A percentile compares a stretch with the other conserved stretches of the same genome.
Evolutionary conservation across 2,797 vertebrate species (phyloP).

Genomic region (Mormyrops boulengeri): DNA sequence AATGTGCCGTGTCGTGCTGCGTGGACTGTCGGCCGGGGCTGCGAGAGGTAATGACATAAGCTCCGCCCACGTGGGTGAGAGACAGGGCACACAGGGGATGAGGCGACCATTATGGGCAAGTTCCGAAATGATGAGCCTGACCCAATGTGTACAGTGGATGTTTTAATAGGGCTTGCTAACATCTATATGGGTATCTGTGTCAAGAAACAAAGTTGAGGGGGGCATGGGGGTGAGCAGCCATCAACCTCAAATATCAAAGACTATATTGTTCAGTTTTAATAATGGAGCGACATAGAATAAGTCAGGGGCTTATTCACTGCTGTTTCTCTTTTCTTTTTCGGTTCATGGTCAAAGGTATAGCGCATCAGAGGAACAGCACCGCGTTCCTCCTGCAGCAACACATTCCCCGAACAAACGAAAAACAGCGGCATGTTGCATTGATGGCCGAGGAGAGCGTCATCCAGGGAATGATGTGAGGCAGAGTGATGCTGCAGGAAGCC

Average conservation of each 20-base stretch:
- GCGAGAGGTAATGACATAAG: not conserved
- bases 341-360: not conserved
- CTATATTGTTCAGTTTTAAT: not conserved
- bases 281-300: not conserved
- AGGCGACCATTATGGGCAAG: not conserved
- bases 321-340: not conserved
- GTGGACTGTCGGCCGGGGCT: not conserved
- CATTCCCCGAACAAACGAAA: constrained; percentile 44
- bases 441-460: constrained; percentile 33
- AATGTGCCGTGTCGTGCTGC: not conserved
- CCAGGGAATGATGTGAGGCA: not conserved
- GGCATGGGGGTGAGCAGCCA: not conserved
- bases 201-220: constrained; percentile 17
- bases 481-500: not conserved
- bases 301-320: not conserved
- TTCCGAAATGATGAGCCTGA: constrained; percentile 26
- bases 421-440: constrained; percentile 49
- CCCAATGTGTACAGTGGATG: not conserved
- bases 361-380: not conserved
- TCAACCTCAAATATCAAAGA: not conserved
- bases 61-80: constrained; percentile 13
- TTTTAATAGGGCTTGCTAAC: constrained; percentile 8
- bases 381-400: not conserved
- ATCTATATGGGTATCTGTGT: not conserved
- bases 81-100: constrained; percentile 37